Base-by-base conservation (phyloP, 1,140 invertebrate genomes). In the Leguminivora glycinivorella region DNA sequence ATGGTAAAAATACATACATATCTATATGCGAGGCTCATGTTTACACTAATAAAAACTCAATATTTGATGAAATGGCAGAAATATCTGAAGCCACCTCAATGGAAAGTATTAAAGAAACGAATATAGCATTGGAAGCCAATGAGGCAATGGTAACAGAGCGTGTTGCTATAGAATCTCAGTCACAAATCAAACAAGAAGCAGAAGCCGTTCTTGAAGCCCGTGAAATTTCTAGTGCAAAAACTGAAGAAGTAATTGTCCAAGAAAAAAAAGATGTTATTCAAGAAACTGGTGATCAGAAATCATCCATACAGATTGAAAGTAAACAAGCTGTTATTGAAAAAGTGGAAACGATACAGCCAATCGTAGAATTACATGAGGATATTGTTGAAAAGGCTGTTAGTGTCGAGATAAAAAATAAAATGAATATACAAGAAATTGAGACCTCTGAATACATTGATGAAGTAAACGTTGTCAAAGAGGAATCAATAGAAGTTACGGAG, bases 1-100 rank as follows among this genome's bases (percentile, higher is more conserved):
- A 81, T 7, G 76, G 70, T 4, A 81, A 78, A 40, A 73, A 83
- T 31, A 87, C 75, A 5, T 91, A 90, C 26, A 72, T 87, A 38
- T 88, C 89, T 6, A 83, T 88, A 43, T 88, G 90, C 68, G 87
- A 91, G 76, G 72, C 88, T 25, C 89, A 90, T 67, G 81, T 86
- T 24, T 89, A 87, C 60, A 89, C 88, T 31, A 89, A 91, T 60
- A 82, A 83, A 73, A 79, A 90, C 38, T 83, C 81, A 17, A 85
- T 91, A 26, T 78, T 87, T 38, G 76, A 82, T 63, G 76, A 80
- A 69, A 38, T 75, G 38, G 52, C 67, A 9, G 71, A 75, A 66
- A 73, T 81, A 43, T 82, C 78, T 47, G 79, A 84, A 75, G 74
- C 70, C 29, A 52, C 77, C 29, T 74, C 75, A 12, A 60, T 73